Conservation (phyloP, 2,113 vertebrate species). For the Eptesicus fuscus region DNA sequence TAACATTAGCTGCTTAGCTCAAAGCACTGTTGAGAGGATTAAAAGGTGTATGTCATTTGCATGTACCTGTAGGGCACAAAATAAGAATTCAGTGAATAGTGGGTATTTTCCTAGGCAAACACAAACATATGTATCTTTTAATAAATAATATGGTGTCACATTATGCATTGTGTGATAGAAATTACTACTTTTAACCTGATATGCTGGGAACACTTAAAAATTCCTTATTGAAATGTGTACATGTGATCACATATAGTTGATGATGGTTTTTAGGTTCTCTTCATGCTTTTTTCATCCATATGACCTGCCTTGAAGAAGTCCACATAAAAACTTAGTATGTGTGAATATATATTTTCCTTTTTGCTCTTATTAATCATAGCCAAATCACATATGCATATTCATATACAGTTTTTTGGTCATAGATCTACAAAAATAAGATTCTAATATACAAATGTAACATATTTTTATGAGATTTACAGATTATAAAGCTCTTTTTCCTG, state of each 20-base stretch:
- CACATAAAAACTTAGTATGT: neutral
- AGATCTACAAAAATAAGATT: neutral
- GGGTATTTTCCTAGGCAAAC: neutral
- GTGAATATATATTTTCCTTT: neutral
- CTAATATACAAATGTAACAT: neutral
- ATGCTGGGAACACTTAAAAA: neutral
- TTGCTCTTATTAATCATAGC: neutral
- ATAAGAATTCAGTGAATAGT: neutral
- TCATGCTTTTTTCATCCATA: neutral
- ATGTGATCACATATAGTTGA: neutral
- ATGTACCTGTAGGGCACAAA: neutral
- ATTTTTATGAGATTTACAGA: neutral
- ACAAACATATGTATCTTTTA: neutral
- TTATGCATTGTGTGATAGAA: neutral
- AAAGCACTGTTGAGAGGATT: neutral
- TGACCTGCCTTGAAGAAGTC: neutral
- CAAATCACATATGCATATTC: neutral
- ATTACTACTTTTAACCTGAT: constrained; percentile 4
- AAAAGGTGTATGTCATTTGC: neutral
- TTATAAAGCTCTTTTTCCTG: neutral
- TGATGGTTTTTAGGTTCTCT: neutral
- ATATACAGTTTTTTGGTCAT: neutral
- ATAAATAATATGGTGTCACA: neutral
- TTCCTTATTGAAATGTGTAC: neutral
- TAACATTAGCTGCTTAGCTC: neutral